Conservation (phyloP, 2,113 vertebrate species). For the Channa maculata region DNA sequence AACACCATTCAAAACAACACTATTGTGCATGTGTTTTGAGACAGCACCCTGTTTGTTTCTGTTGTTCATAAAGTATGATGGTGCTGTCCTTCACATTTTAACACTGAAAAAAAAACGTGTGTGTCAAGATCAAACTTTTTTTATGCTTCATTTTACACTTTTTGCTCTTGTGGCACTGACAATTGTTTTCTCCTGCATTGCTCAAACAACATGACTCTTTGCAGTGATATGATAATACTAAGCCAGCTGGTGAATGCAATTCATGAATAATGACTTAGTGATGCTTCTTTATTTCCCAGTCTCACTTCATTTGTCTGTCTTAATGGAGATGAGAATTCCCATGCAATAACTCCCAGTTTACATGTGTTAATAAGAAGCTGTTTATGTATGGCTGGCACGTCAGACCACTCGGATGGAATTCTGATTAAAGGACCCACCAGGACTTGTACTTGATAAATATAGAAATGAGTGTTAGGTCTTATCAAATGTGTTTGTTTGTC, state of each 20-base stretch:
- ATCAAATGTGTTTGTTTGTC: neutral
- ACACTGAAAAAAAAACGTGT: too few species aligned
- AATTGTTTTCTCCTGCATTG: neutral
- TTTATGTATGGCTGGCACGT: constrained; percentile 6
- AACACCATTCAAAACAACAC: too few species aligned
- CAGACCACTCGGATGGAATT: neutral
- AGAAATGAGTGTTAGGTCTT: neutral
- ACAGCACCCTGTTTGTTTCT: too few species aligned
- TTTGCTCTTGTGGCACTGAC: neutral
- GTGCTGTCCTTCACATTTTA: too few species aligned
- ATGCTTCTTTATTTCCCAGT: constrained; percentile 25
- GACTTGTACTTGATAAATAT: neutral
- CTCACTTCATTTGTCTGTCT: constrained; percentile 35
- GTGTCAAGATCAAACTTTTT: too few species aligned
- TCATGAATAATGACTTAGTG: constrained; percentile 11
- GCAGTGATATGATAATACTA: constrained; percentile 41
- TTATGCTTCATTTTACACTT: neutral
- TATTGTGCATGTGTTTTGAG: too few species aligned
- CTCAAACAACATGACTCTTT: constrained; percentile 7
- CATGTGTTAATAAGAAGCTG: constrained; percentile 33
- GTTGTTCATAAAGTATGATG: too few species aligned
- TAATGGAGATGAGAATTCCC: constrained; percentile 25
- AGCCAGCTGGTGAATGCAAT: neutral
- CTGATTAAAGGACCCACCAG: constrained; percentile 4
- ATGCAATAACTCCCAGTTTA: neutral